Evolutionary conservation across 2,797 vertebrate genomes (phyloP).

Genomic region (Galago senegalensis): DNA sequence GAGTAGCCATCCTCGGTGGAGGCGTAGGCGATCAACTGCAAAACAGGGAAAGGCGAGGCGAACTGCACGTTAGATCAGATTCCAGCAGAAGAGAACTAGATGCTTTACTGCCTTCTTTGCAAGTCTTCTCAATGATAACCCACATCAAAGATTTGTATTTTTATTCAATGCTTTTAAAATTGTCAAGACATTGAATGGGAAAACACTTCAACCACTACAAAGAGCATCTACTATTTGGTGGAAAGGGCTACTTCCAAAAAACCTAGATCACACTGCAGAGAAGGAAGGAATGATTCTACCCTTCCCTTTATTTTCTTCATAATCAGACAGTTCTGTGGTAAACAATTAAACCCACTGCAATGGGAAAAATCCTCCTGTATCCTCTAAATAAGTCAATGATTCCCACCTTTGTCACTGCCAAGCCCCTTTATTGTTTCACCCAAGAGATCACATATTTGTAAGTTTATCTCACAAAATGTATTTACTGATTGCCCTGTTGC

Average conservation of each 20-base stretch:
- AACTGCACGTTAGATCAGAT: background rate
- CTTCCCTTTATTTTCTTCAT: background rate
- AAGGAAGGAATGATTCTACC: background rate
- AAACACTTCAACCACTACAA: background rate
- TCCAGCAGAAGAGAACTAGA: background rate
- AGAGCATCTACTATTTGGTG: background rate
- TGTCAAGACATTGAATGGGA: background rate
- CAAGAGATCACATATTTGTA: background rate
- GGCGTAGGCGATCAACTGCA: constrained; percentile 90
- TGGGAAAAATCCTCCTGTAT: background rate
- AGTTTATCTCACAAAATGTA: constrained; percentile 3
- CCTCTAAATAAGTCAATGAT: background rate
- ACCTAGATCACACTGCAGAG: background rate
- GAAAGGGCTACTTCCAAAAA: constrained; percentile 32
- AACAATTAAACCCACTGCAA: background rate
- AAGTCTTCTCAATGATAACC: background rate
- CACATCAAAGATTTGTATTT: background rate
- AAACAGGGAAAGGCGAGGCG: constrained; percentile 56
- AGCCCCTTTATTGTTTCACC: background rate
- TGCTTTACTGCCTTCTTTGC: background rate
- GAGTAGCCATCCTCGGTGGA: constrained; percentile 89
- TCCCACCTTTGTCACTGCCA: background rate
- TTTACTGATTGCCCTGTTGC: background rate
- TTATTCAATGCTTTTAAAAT: background rate
- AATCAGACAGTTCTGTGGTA: background rate